Percentiles rank a stretch among this genome's conserved stretches.
Conservation (phyloP, 2,797 vertebrate species). For the Taeniopygia guttata region DNA sequence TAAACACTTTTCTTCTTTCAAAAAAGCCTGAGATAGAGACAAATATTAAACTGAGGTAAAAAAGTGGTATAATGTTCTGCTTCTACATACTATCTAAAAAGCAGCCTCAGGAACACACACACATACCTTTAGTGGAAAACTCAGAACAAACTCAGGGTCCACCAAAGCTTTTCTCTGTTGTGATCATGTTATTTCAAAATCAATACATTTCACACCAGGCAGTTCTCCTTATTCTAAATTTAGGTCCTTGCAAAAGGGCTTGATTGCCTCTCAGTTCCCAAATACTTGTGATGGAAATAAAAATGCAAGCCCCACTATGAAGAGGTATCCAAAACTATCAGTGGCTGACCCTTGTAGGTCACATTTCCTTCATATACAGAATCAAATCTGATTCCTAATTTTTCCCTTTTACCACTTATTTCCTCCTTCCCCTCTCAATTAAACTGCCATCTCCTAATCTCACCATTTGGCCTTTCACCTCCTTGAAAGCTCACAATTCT, state of each 20-base stretch:
- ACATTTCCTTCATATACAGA: background rate
- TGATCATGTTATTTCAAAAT: background rate
- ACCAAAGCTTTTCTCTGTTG: background rate
- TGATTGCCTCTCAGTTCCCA: background rate
- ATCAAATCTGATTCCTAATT: background rate
- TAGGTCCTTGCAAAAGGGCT: background rate
- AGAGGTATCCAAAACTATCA: background rate
- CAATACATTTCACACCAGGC: background rate
- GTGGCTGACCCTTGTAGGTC: background rate
- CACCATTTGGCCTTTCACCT: slow-evolving; percentile 31
- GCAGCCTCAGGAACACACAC: background rate
- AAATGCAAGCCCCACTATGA: background rate
- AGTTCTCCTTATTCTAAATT: background rate
- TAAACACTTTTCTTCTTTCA: background rate
- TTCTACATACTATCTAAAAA: background rate
- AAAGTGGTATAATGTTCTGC: background rate
- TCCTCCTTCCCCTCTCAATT: slow-evolving; percentile 10
- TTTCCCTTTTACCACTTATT: background rate
- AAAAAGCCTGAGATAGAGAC: background rate
- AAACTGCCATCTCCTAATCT: background rate
- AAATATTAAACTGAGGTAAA: background rate
- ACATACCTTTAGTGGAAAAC: background rate
- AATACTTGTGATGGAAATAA: background rate
- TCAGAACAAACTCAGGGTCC: background rate
- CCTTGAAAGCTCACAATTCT: background rate